Conservation (phyloP, 1,140 invertebrate genomes). For the Tribolium castaneum region DNA sequence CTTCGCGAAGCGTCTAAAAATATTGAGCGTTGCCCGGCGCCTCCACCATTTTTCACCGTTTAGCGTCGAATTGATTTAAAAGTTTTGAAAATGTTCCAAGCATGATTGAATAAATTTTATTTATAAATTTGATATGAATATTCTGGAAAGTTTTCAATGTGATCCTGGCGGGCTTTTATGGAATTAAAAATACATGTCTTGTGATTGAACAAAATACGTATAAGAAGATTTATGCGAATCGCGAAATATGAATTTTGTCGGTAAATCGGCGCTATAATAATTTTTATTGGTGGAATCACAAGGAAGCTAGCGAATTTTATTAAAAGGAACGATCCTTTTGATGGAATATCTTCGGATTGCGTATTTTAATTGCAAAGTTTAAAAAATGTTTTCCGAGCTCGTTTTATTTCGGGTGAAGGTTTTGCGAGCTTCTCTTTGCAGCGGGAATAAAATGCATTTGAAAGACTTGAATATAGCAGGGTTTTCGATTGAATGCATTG, state of each 20-base stretch:
- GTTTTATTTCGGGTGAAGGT: slow-evolving; percentile 16
- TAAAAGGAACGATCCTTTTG: neutral
- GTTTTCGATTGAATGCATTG: slow-evolving; percentile 25
- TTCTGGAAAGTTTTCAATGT: no score
- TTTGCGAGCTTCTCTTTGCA: slow-evolving; percentile 14
- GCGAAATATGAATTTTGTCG: neutral
- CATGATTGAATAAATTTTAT: no score
- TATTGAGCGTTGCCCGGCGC: neutral
- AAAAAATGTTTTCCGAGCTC: neutral
- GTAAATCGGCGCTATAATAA: neutral
- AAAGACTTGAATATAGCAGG: slow-evolving; percentile 23
- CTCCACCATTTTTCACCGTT: neutral
- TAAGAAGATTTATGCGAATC: neutral
- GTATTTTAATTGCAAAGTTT: slow-evolving; percentile 16
- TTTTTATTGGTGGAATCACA: neutral
- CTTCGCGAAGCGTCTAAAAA: neutral
- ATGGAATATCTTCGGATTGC: neutral
- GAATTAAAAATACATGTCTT: neutral
- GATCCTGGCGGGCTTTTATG: no score
- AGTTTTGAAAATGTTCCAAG: no score
- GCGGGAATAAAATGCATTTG: slow-evolving; percentile 14
- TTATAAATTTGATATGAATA: no score
- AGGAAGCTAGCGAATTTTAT: neutral
- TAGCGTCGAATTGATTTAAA: no score
- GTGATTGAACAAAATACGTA: neutral